Evolutionary conservation across 1,140 invertebrate species (phyloP), one percentile per base, ranked within the genome.

Genomic region (Leptinotarsa lineolata): DNA sequence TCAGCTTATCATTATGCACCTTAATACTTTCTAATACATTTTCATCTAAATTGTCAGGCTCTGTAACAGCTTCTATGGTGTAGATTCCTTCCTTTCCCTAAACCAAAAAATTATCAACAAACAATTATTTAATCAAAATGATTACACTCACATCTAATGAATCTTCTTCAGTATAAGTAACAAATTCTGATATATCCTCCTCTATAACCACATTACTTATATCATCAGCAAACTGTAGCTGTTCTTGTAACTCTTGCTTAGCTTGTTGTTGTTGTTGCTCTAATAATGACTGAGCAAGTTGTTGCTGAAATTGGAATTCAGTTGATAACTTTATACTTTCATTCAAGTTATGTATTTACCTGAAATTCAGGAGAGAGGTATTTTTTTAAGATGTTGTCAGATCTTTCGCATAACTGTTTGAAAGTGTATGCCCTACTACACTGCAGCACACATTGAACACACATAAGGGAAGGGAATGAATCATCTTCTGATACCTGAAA

Each of bases 351-450:
- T 54, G 15, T 18, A 4, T 54, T 54, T 81, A 85, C 82, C 79
- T 85, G 85, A 81, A 85, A 85, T 75, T 85, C 85, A n/a, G 80
- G 74, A 45, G 78, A 81, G 6, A 83, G 72, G 61, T 80, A 84
- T 70, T 83, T 81, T 30, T 82, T 78, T 21, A 87, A 78, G 58
- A 84, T 85, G 39, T 75, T 76, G 77, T 87, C 85, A 13, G 86
- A 86, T 77, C 83, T 83, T 80, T 86, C 85, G 77, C 86, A 86
- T 67, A 83, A 81, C 67, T 86, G 83, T 79, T 87, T 87, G 74
- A 87, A 87, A 20, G 85, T 85, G 68, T 86, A 87, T 20, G 85
- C 84, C 45, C 84, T 78, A 68, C 86, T 86, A 54, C 86, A 85
- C 77, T 86, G 85, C 6, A 85, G 76, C 21, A 86, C 81, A 78